Evolutionary conservation across 1,140 invertebrate species (phyloP), one percentile per base, ranked within the genome.

Genomic region (Bombus affinis): DNA sequence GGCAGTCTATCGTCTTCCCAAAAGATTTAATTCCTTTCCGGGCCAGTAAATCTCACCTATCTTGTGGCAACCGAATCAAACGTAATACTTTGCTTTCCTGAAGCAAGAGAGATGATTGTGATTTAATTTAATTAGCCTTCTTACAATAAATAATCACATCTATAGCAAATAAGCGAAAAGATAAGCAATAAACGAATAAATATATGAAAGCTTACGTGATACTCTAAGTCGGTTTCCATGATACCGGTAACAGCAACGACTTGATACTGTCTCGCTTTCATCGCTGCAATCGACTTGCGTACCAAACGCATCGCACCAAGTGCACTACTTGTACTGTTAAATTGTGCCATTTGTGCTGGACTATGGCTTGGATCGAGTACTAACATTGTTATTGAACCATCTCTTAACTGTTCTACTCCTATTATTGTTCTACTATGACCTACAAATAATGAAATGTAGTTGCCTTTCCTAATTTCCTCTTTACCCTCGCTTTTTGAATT

Each of bases 371-470:
- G 98, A 95, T 99, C 98, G 81, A 98, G 95, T n/a, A 98, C 97
- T 83, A 98, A 92, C 81, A 98, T 96, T 25, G 97, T 96, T 87
- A 97, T 95, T 76, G 96, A 96, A 76, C 97, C 97, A 93, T 98
- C 97, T 87, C 95, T 94, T 83, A 97, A 95, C 89, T 97, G 96
- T 94, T 98, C 98, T 44, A 98, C 96, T 10, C 98, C 98, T 93
- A 98, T 97, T 91, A 99, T 98, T 47, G 98, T 98, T 90, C 98
- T 96, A 91, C 98, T 98, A 92, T 99, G 98, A 90, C 98, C 98
- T 98, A 25, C 9, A 76, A 83, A 71, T 65, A 86, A 71, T 62
- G 39, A 39, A 81, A 71, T 79, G n/a, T 77, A n/a, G 47, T 15
- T 2, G 47, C 66, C 3, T 32, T 25, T 18, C 18, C 12, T 22